These are phyloP conservation scores for Lophura nycthemera DNA, from an alignment of 2,113 vertebrate species.

Conservation along the genomic window DNA sequence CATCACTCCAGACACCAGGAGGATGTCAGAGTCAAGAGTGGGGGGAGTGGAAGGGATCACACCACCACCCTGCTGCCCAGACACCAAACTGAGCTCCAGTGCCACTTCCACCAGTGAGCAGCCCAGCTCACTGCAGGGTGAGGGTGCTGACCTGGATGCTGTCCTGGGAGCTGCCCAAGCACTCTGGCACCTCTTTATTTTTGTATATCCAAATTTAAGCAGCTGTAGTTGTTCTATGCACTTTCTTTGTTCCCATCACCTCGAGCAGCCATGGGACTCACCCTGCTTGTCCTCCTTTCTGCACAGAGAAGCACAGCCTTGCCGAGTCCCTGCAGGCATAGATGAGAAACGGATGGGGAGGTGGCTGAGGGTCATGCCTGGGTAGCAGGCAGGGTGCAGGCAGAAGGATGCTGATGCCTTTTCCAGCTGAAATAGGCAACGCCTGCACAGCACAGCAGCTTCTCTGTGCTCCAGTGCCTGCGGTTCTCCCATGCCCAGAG, in stretches of 20 bases:
- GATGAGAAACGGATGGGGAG: background rate
- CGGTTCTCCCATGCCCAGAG: background rate
- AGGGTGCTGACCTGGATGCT: too few species aligned
- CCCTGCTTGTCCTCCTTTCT: background rate
- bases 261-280: background rate
- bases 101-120: background rate
- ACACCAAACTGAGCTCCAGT: background rate
- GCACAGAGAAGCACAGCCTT: constrained; percentile 22
- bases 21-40: background rate
- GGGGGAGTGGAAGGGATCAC: background rate
- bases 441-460: background rate
- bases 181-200: background rate
- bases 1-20: background rate
- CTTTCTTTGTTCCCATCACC: background rate
- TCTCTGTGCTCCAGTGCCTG: background rate
- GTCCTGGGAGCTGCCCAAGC: background rate
- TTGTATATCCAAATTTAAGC: background rate
- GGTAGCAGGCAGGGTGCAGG: background rate
- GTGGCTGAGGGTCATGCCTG: background rate
- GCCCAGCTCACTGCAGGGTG: background rate
- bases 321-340: background rate
- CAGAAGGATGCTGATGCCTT: background rate
- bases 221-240: background rate
- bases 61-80: background rate
- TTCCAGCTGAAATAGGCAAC: background rate